Evolutionary conservation across 2,113 vertebrate species (phyloP), one percentile per base, ranked within the genome.

Genomic region (Dissostichus mawsoni): DNA sequence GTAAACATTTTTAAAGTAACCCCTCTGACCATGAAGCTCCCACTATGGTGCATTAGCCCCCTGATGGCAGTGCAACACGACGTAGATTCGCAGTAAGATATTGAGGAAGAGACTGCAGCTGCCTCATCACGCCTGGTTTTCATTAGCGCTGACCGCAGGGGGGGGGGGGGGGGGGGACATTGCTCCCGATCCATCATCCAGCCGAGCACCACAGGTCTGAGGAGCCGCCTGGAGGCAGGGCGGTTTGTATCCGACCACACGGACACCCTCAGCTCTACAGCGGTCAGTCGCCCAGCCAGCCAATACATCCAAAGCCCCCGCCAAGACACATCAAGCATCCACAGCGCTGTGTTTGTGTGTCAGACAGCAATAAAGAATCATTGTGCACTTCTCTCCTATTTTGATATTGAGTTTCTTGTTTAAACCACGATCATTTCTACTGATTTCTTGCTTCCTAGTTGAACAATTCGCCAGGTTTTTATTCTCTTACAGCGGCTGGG

Each of bases 231-330:
- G 69, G 68, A 86, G 82, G 86, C 80, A 41, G 61, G 62, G 74
- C 14, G 72, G 87, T 81, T 89, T 86, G 67, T 61, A 77, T 64
- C 78, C 69, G n/a, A 89, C 88, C 83, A 55, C 84, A 82, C 67
- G 36, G 80, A 90, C 88, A 89, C 79, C 29, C 71, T 63, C 78
- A 78, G 84, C 90, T 86, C 83, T 76, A 75, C 73, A 33, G 62
- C 66, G 48, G 76, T 80, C 72, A 52, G 74, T 84, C 61, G 81
- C 52, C 74, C 75, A 85, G 82, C 47, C 70, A 68, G 79, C 83
- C 79, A 87, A 86, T 69, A 83, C 63, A 83, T 80, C 78, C 84
- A 76, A 57, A 81, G 59, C 25, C 69, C 29, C 10, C 1, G 83
- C 89, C 81, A 89, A 85, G 83, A 87, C 57, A 69, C 73, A 82